Conservation (phyloP, 2,113 vertebrate species). For the Chaetorhynchus papuensis region DNA sequence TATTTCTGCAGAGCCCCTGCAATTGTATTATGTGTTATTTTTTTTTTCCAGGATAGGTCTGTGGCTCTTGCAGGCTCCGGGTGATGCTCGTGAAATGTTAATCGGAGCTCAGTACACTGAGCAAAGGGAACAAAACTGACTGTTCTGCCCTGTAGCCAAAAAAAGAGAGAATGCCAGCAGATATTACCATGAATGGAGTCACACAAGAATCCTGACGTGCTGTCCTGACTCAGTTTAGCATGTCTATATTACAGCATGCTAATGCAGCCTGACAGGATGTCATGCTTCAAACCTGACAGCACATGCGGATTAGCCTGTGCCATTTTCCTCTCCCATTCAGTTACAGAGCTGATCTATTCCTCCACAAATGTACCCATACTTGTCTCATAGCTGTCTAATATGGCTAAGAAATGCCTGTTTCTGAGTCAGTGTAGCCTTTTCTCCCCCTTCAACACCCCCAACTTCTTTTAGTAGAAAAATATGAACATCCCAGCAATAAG, state of each 20-base stretch:
- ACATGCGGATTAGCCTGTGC: neutral
- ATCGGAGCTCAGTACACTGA: fast-evolving
- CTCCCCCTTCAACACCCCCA: neutral
- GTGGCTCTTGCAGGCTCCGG: neutral
- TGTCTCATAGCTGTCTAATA: neutral
- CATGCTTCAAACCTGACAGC: neutral
- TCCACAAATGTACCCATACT: neutral
- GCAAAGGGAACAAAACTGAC: slow-evolving; percentile 30
- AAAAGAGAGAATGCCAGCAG: slow-evolving; percentile 18
- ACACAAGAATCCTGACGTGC: neutral
- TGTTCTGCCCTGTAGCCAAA: slow-evolving; percentile 35
- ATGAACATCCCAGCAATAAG: neutral
- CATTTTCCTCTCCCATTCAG: neutral
- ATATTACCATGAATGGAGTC: slow-evolving; percentile 12
- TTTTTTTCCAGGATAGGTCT: neutral
- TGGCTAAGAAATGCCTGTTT: neutral
- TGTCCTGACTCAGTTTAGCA: slow-evolving; percentile 30
- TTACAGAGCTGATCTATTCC: neutral
- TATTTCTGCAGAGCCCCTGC: neutral
- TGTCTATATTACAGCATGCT: neutral
- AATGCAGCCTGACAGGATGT: neutral
- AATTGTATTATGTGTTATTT: neutral
- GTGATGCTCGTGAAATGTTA: neutral
- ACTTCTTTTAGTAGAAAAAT: neutral
- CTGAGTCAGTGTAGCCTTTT: neutral